Base-by-base conservation (phyloP, 2,113 vertebrate genomes). In the Boulengerochromis microlepis region DNA sequence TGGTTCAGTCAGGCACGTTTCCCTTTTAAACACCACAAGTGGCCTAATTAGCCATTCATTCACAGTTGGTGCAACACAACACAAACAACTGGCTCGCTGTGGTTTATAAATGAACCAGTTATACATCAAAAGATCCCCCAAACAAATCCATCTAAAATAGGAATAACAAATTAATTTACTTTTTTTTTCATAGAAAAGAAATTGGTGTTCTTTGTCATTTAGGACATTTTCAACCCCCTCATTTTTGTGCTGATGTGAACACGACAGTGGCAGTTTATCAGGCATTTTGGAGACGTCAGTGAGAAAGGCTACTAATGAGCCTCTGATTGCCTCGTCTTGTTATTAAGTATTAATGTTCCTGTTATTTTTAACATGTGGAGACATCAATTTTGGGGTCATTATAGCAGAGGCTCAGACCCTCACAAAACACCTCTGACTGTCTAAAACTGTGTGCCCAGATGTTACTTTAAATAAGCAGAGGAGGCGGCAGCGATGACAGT, bases 351-450 rank as follows among this genome's bases (percentile, higher is more conserved):
- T 95, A 85, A 94, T 94, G 89, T 45, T 87, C 11, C 81, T 26
- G 89, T 89, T 96, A 95, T 95, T 96, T 95, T 95, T 94, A 95
- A 92, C 89, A 82, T 52, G 89, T 10, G 42, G 40, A 84, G 91
- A 87, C 84, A 59, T 86, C 69, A 50, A 24, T 87, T 91, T 86
- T 88, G 81, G 84, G 57, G 78, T 90, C 61, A 19, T 86, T 83
- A 81, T 7, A 40, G 82, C 66, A 42, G 71, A 64, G 61, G 82
- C 80, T 86, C 69, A 89, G 61, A 56, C 12, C 59, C 64, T 80
- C 54, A 8, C 0, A 42, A 81, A 90, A 80, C 71, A 31, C 80
- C 38, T 61, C 52, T 9, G 47, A 80, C n/a, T 29, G 19, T 69
- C 33, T 69, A 38, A 69, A 66, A 66, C 33, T 13, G 4, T 66